Evolutionary conservation across 2,113 vertebrate species (phyloP).

Genomic region (Puntigrus tetrazona): DNA sequence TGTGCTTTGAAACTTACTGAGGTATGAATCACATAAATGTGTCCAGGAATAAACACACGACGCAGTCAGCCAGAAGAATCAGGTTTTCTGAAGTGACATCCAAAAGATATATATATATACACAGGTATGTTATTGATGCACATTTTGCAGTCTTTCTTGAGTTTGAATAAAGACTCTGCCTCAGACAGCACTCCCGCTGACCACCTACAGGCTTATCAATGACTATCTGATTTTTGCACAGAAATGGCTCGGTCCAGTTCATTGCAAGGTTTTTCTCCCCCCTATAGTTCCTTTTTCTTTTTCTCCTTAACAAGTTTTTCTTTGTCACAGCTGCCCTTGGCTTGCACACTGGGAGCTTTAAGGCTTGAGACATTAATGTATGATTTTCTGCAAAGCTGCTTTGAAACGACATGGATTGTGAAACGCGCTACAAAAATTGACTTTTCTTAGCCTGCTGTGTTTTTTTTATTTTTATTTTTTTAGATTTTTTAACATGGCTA

Average conservation of each 20-base stretch:
- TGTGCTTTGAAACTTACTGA: not conserved
- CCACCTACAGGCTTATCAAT: not conserved
- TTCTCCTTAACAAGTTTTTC: not conserved
- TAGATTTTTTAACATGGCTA: not conserved
- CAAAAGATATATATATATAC: accelerated
- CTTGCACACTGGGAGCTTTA: not conserved
- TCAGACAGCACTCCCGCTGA: not conserved
- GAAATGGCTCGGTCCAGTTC: not conserved
- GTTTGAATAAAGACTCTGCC: not conserved
- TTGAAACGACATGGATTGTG: not conserved
- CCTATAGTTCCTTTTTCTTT: not conserved
- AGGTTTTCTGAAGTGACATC: not conserved
- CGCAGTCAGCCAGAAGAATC: not conserved
- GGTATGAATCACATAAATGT: not conserved
- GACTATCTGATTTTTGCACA: not conserved
- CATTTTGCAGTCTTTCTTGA: not conserved
- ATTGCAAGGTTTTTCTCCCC: not conserved
- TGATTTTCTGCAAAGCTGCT: not conserved
- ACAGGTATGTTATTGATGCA: not conserved
- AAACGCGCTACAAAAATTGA: not conserved
- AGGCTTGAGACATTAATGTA: not conserved
- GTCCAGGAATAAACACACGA: not conserved
- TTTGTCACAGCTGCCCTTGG: not conserved
- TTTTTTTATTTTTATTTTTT: too few relatives aligned
- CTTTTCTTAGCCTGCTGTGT: too few relatives aligned